Percentiles rank a stretch among this genome's conserved stretches.
phyloP scores from a whole-genome alignment of 2,888 invertebrate species.

The Lottia gigantea region DNA sequence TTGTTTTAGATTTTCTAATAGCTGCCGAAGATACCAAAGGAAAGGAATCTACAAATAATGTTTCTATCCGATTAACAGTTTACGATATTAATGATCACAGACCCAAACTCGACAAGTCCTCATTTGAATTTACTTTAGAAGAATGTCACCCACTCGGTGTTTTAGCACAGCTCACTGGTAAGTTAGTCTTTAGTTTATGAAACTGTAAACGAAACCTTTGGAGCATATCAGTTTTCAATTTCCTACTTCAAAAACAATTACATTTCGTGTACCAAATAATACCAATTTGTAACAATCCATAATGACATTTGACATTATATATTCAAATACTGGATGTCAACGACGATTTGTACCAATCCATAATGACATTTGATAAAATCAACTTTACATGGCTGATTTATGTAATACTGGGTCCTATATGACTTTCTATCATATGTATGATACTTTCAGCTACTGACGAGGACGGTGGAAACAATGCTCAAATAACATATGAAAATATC shows the following conservation, averaged over 20 bases:
- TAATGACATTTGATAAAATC: no score
- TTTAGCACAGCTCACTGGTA: neutral
- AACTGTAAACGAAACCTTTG: no score
- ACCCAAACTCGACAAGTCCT: neutral
- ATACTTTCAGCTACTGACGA: neutral
- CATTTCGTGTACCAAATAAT: no score
- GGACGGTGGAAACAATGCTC: neutral
- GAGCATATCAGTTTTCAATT: no score
- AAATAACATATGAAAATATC: neutral
- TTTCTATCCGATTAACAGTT: neutral
- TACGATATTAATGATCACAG: neutral
- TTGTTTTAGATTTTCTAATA: neutral
- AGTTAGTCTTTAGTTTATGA: neutral
- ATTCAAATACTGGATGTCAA: no score
- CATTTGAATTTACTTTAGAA: neutral
- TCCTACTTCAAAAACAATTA: no score
- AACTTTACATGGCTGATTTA: no score
- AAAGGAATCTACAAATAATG: neutral
- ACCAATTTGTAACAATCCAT: no score
- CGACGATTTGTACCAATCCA: no score
- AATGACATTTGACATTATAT: no score
- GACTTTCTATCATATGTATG: no score
- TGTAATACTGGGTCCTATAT: no score
- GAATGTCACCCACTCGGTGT: neutral
- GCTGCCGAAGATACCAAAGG: conserved; percentile 5